Evolutionary conservation across 2,888 invertebrate genomes (phyloP).

Genomic region (Schrankia costaestrigalis): DNA sequence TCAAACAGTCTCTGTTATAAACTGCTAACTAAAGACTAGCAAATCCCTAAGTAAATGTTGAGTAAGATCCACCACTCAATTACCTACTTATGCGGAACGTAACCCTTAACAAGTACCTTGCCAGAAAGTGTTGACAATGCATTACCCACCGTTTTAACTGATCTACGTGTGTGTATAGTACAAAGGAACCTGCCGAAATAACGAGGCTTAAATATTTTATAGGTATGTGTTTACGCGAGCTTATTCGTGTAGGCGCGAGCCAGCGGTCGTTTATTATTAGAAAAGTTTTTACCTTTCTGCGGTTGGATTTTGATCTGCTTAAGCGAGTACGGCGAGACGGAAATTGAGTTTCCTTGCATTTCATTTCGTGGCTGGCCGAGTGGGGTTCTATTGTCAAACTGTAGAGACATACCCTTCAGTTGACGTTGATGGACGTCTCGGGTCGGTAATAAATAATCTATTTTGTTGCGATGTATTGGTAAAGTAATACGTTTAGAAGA

Average conservation of each 20-base stretch:
- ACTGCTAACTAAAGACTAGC: neutral
- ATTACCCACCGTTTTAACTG: constrained; percentile 21
- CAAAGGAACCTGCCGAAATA: constrained; percentile 33
- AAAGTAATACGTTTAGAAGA: too few species aligned
- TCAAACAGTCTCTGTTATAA: too few species aligned
- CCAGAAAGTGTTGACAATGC: constrained; percentile 33
- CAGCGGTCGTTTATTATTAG: constrained; percentile 40
- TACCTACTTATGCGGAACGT: neutral
- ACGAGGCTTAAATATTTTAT: constrained; percentile 52
- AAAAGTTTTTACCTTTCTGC: constrained; percentile 53
- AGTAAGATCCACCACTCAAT: constrained; percentile 5
- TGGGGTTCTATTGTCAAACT: constrained; percentile 38
- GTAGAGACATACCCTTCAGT: constrained; percentile 23
- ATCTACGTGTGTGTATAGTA: constrained; percentile 14
- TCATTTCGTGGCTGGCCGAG: constrained; percentile 45
- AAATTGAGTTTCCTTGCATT: constrained; percentile 63
- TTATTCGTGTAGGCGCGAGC: constrained; percentile 27
- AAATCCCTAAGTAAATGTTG: constrained; percentile 5
- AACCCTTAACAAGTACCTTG: constrained; percentile 8
- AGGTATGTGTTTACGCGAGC: constrained; percentile 36
- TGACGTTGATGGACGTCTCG: constrained; percentile 31
- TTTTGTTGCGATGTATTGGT: too few species aligned
- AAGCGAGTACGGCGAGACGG: constrained; percentile 41
- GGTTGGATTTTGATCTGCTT: constrained; percentile 38
- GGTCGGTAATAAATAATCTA: constrained; percentile 35